These are phyloP conservation scores for Polydrusus tereticollis DNA, from an alignment of 2,888 invertebrate genomes.

Conservation along the genomic window DNA sequence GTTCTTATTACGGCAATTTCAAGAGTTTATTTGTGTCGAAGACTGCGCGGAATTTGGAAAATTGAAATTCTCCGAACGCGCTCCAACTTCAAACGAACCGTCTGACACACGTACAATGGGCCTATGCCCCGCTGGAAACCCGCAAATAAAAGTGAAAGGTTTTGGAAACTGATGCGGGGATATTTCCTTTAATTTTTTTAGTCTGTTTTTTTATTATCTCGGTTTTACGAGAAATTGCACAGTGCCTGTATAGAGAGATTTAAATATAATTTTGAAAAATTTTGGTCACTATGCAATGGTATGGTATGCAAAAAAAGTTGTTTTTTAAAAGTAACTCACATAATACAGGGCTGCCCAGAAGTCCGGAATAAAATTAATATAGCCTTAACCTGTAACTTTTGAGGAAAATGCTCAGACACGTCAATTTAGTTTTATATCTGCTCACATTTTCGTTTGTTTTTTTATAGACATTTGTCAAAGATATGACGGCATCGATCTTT, in stretches of 20 bases:
- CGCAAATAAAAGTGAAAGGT: constrained; percentile 45
- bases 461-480: no score
- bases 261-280: no score
- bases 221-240: background rate
- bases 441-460: no score
- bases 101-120: constrained; percentile 43
- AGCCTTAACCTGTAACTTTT: no score
- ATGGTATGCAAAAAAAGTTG: no score
- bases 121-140: constrained; percentile 29
- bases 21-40: constrained; percentile 59
- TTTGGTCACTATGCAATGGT: no score
- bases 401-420: no score
- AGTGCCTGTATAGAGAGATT: background rate
- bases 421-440: no score
- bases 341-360: no score
- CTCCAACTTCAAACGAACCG: constrained; percentile 62
- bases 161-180: constrained; percentile 25
- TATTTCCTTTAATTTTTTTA: constrained; percentile 4
- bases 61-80: constrained; percentile 61
- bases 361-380: no score
- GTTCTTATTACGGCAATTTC: constrained; percentile 64
- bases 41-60: constrained; percentile 63
- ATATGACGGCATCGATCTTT: no score
- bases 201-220: background rate
- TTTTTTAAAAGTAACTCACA: no score